Conservation (phyloP, 2,888 invertebrate genomes). For the Anorthoa munda region DNA sequence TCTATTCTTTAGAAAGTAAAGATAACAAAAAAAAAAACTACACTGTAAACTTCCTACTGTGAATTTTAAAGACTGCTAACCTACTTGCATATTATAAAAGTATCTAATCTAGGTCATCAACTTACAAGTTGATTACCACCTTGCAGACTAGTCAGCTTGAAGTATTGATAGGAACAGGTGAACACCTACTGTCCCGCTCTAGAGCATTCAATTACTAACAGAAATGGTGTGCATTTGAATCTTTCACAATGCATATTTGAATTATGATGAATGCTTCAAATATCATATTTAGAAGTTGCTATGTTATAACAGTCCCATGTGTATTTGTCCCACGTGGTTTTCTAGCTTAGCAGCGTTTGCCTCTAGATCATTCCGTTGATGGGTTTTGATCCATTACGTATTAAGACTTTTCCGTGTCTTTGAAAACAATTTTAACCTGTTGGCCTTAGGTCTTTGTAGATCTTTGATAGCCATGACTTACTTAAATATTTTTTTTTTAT, state of each 20-base stretch:
- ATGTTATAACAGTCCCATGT: not conserved
- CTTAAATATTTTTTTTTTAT: no score
- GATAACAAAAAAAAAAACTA: slow-evolving; percentile 5
- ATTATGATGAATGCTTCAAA: slow-evolving; percentile 14
- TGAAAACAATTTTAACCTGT: not conserved
- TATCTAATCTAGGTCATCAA: slow-evolving; percentile 59
- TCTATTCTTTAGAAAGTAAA: slow-evolving; percentile 29
- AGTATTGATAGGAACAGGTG: slow-evolving; percentile 37
- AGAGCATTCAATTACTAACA: slow-evolving; percentile 24
- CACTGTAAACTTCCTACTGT: slow-evolving; percentile 13
- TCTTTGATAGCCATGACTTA: not conserved
- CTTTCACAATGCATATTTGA: slow-evolving; percentile 32
- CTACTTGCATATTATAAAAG: slow-evolving; percentile 48
- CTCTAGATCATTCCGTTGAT: not conserved
- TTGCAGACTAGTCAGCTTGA: slow-evolving; percentile 28
- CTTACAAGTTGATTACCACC: slow-evolving; percentile 51
- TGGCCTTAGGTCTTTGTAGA: not conserved
- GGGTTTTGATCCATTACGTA: not conserved
- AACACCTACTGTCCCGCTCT: slow-evolving; percentile 28
- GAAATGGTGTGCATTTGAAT: slow-evolving; percentile 33
- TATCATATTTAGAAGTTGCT: slow-evolving; percentile 17
- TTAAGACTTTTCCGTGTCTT: not conserved
- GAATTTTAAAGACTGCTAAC: slow-evolving; percentile 34
- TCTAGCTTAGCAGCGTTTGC: not conserved
- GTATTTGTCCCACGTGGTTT: no score